phyloP scores from a whole-genome alignment of 2,113 vertebrate genomes.

The Uria lomvia region DNA sequence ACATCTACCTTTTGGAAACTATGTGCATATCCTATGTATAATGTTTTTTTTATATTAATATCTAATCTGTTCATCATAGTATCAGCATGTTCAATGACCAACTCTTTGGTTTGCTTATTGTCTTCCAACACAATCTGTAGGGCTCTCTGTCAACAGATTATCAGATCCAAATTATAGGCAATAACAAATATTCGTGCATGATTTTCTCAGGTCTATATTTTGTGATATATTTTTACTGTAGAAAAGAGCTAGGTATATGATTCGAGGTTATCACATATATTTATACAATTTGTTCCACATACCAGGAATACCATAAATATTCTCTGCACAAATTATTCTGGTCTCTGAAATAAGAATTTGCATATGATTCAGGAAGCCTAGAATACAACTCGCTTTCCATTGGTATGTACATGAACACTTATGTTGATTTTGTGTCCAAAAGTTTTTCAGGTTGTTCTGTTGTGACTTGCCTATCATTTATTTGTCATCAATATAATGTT shows the following conservation, averaged over 20 bases:
- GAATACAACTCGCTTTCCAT: background rate
- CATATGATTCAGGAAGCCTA: background rate
- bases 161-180: background rate
- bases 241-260: background rate
- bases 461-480: background rate
- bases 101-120: background rate
- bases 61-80: background rate
- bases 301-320: background rate
- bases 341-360: background rate
- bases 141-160: background rate
- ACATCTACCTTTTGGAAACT: background rate
- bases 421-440: background rate
- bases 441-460: background rate
- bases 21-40: background rate
- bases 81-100: background rate
- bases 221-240: background rate
- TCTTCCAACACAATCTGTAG: background rate
- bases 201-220: background rate
- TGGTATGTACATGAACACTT: background rate
- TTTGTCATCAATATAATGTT: background rate
- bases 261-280: background rate
- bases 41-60: background rate
- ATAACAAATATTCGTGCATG: background rate
- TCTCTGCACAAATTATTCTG: background rate
- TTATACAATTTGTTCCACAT: background rate